Evolutionary conservation across 2,888 invertebrate genomes (phyloP).

Genomic region (Eilema caniola): DNA sequence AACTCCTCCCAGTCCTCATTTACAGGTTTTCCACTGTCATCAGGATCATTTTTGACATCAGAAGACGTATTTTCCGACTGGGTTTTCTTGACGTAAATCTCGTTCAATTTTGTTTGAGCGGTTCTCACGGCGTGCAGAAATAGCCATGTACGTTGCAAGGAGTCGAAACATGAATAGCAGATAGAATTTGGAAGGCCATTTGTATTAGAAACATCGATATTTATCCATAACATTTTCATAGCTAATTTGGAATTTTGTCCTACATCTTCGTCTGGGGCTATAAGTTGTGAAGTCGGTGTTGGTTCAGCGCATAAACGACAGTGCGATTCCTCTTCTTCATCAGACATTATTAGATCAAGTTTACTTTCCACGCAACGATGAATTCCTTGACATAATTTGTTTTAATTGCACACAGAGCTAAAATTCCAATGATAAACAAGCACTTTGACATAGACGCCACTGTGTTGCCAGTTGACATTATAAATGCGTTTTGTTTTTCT

Average conservation of each 20-base stretch:
- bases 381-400: slow-evolving; percentile 22
- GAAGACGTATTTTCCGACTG: slow-evolving; percentile 29
- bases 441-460: slow-evolving; percentile 42
- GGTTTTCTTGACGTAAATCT: slow-evolving; percentile 58
- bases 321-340: slow-evolving; percentile 66
- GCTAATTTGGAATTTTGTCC: slow-evolving; percentile 71
- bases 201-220: slow-evolving; percentile 68
- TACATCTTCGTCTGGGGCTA: slow-evolving; percentile 73
- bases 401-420: slow-evolving; percentile 11
- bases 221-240: slow-evolving; percentile 79
- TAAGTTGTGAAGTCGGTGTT: slow-evolving; percentile 69
- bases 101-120: slow-evolving; percentile 72
- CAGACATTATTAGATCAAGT: slow-evolving; percentile 62
- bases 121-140: slow-evolving; percentile 74
- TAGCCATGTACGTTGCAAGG: slow-evolving; percentile 76
- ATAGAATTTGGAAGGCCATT: slow-evolving; percentile 72
- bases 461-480: slow-evolving; percentile 46
- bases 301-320: slow-evolving; percentile 81
- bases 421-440: slow-evolving; percentile 58
- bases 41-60: slow-evolving; percentile 39
- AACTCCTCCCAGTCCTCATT: slow-evolving; percentile 75
- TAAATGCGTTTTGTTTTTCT: not conserved
- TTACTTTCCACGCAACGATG: slow-evolving; percentile 31
- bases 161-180: slow-evolving; percentile 80
- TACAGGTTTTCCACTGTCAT: slow-evolving; percentile 66